Evolutionary conservation across 1,140 invertebrate genomes (phyloP).

Genomic region (Antheraea mylitta): DNA sequence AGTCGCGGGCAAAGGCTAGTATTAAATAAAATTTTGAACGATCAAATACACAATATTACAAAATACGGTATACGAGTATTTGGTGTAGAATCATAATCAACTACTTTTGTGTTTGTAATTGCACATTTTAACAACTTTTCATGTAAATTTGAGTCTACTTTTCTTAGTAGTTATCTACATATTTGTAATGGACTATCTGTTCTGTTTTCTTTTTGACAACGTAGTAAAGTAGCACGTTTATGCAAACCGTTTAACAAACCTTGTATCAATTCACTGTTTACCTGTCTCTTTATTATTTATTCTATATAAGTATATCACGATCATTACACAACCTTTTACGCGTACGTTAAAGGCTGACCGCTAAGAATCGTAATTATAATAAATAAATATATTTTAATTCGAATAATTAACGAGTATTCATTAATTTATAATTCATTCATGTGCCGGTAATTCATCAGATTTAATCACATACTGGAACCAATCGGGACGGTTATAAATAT

Average conservation of each 20-base stretch:
- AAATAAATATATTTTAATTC: background rate
- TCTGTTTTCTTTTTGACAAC: background rate
- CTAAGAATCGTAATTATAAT: slow-evolving; percentile 2
- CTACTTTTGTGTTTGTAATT: too few species aligned
- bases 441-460: background rate
- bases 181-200: background rate
- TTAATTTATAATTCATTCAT: background rate
- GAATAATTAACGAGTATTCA: background rate
- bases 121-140: too few species aligned
- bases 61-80: too few species aligned
- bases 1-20: too few species aligned
- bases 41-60: too few species aligned
- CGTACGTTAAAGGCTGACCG: background rate
- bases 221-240: background rate
- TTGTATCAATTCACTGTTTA: background rate
- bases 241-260: background rate
- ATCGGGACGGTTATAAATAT: background rate
- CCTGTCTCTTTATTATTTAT: background rate
- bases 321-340: background rate
- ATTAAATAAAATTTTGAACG: too few species aligned
- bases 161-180: background rate
- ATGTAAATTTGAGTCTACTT: too few species aligned
- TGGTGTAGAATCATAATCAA: too few species aligned
- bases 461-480: background rate
- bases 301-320: background rate